Conservation (phyloP, 2,113 vertebrate species). For the Rhea americana region DNA sequence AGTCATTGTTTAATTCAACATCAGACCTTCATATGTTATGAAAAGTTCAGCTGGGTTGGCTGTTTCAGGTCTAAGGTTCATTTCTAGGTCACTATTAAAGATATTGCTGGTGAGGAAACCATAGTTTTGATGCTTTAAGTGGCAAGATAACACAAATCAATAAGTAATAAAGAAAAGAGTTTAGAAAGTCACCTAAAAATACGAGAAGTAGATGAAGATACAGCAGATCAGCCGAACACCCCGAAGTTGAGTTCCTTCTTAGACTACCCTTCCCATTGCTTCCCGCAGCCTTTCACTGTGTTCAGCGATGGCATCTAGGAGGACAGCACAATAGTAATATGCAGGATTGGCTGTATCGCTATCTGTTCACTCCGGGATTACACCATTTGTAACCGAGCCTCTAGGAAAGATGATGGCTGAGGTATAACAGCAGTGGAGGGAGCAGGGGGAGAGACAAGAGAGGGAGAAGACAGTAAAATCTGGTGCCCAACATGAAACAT, state of each 20-base stretch:
- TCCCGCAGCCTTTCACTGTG: not conserved
- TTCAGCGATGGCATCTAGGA: not conserved
- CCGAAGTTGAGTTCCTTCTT: not conserved
- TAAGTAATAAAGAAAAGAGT: not conserved
- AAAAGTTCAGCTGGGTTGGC: not conserved
- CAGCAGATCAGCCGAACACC: not conserved
- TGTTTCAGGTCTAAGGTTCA: not conserved
- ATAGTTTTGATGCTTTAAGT: not conserved
- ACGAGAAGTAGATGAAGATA: not conserved
- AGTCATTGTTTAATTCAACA: not conserved
- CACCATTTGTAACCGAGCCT: not conserved
- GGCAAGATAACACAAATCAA: not conserved
- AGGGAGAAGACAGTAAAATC: not conserved
- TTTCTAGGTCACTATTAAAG: constrained; percentile 20
- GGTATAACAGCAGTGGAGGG: not conserved
- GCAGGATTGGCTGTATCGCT: not conserved
- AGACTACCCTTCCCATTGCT: not conserved
- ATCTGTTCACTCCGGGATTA: not conserved
- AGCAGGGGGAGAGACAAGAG: not conserved
- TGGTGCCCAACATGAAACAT: not conserved
- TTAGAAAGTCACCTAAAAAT: not conserved
- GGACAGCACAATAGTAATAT: not conserved
- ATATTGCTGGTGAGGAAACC: not conserved
- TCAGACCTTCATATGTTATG: not conserved
- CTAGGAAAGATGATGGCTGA: not conserved